Percentiles rank a stretch among this genome's conserved stretches.
Conservation (phyloP, 2,113 vertebrate species). For the Mobula birostris region DNA sequence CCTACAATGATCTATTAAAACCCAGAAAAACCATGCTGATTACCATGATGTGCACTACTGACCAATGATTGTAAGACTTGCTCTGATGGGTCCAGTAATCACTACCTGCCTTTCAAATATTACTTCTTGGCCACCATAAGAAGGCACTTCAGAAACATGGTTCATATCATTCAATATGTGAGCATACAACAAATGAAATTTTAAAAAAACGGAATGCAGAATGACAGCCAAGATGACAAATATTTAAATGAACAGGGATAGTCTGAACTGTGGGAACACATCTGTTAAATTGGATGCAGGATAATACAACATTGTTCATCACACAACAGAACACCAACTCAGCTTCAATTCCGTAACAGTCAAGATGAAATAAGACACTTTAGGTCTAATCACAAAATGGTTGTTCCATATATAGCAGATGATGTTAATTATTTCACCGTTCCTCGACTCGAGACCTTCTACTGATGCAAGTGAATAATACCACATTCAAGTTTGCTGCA, state of each 20-base stretch:
- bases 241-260: slow-evolving; percentile 48
- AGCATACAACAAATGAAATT: slow-evolving; percentile 65
- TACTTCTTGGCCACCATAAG: slow-evolving; percentile 47
- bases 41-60: neutral
- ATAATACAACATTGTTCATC: neutral
- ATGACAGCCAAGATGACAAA: slow-evolving; percentile 57
- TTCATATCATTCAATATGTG: slow-evolving; percentile 66
- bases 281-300: neutral
- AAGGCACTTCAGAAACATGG: slow-evolving; percentile 83
- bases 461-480: neutral
- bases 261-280: neutral
- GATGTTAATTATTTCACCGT: neutral
- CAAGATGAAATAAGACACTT: slow-evolving; percentile 26
- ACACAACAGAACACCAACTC: neutral
- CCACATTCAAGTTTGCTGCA: neutral
- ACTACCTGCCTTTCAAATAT: neutral
- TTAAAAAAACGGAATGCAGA: slow-evolving; percentile 47
- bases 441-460: neutral
- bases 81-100: neutral
- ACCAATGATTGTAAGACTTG: slow-evolving; percentile 7
- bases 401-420: neutral
- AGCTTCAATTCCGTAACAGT: neutral
- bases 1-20: neutral
- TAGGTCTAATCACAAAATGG: neutral
- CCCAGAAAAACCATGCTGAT: neutral